A percentile compares a stretch with the other conserved stretches of the same genome.
Evolutionary conservation across 2,888 invertebrate species (phyloP).

Genomic region (Diarsia dahlii): DNA sequence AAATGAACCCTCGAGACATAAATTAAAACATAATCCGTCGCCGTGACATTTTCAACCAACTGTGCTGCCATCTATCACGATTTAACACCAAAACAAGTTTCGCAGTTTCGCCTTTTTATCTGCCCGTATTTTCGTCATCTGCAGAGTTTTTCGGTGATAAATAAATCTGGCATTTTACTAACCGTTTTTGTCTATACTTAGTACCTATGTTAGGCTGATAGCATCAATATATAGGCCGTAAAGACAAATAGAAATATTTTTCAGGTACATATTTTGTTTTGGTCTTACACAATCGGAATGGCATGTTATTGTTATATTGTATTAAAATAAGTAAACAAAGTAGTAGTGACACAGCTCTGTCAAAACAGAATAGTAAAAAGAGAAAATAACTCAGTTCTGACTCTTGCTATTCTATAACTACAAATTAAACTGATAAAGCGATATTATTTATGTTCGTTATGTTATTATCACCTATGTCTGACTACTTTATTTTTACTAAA

Average conservation of each 20-base stretch:
- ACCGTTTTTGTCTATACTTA: background rate
- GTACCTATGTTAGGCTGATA: background rate
- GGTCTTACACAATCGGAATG: background rate
- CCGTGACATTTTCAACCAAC: conserved; percentile 30
- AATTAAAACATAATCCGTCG: conserved; percentile 45
- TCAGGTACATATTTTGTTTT: background rate
- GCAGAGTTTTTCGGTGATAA: background rate
- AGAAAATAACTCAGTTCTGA: too few relatives aligned
- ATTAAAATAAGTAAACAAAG: background rate
- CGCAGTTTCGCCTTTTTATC: conserved; percentile 26
- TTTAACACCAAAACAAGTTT: conserved; percentile 40
- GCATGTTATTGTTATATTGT: too few relatives aligned
- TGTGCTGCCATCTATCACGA: conserved; percentile 55
- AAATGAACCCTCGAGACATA: conserved; percentile 46
- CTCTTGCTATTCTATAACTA: too few relatives aligned
- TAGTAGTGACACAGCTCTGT: background rate
- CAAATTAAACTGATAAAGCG: too few relatives aligned
- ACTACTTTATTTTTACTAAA: too few relatives aligned
- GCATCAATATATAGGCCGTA: background rate
- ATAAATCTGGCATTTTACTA: conserved; percentile 14
- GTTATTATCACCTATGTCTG: too few relatives aligned
- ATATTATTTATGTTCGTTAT: too few relatives aligned
- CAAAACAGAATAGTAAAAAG: too few relatives aligned
- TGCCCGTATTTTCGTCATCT: conserved; percentile 18
- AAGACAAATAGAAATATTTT: background rate